These are phyloP conservation scores for Cataglyphis altisquamis DNA, from an alignment of 2,888 invertebrate species.

Conservation along the genomic window DNA sequence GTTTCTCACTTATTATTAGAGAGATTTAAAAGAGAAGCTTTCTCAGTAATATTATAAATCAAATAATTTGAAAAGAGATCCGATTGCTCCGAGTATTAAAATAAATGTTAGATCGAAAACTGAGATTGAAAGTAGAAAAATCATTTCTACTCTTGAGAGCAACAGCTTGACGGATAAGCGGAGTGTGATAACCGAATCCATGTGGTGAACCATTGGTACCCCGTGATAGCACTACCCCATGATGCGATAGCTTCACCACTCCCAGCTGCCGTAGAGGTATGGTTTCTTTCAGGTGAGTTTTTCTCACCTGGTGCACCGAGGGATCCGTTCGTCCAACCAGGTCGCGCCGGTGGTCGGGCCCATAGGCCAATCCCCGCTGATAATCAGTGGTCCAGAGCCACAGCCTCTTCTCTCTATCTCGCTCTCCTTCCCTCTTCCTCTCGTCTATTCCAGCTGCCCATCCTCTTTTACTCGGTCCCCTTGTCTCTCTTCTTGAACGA, in stretches of 20 bases:
- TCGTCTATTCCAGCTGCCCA: conserved; percentile 8
- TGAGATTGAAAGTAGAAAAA: neutral
- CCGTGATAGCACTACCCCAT: conserved; percentile 57
- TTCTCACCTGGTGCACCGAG: conserved; percentile 76
- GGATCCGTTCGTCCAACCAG: conserved; percentile 80
- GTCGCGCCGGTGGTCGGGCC: conserved; percentile 72
- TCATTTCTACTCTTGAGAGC: neutral
- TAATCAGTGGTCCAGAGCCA: conserved; percentile 80
- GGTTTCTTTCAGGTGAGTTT: conserved; percentile 76
- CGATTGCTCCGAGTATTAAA: neutral
- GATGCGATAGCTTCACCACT: conserved; percentile 66
- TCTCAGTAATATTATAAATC: no score
- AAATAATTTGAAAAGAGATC: no score
- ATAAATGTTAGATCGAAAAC: neutral
- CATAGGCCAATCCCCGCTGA: conserved; percentile 81
- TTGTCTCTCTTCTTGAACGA: conserved; percentile 32
- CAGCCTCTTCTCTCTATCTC: conserved; percentile 73
- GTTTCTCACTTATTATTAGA: neutral
- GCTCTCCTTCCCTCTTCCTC: conserved; percentile 41
- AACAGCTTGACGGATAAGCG: conserved; percentile 42
- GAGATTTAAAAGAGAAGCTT: neutral
- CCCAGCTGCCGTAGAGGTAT: conserved; percentile 70
- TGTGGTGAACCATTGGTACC: conserved; percentile 35
- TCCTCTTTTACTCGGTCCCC: conserved; percentile 48
- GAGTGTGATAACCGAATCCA: conserved; percentile 4